Evolutionary conservation across 2,888 invertebrate species (phyloP).

Genomic region (Physocephala rufipes): DNA sequence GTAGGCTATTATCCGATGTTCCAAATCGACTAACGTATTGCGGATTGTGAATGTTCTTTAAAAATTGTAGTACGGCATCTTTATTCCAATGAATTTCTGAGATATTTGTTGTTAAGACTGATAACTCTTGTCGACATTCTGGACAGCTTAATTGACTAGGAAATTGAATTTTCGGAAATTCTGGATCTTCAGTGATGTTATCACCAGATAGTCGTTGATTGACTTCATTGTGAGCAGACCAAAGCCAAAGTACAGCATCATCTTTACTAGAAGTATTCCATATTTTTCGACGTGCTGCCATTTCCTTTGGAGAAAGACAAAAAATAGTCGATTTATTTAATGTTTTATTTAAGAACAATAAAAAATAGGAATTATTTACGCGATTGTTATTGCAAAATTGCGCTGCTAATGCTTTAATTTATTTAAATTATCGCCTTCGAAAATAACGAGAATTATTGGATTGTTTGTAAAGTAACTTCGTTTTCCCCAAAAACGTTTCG

Average conservation of each 20-base stretch:
- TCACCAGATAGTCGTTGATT: constrained; percentile 89
- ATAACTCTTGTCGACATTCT: constrained; percentile 70
- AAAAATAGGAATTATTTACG: no score
- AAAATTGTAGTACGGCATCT: constrained; percentile 57
- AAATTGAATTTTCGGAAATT: constrained; percentile 88
- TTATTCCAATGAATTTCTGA: constrained; percentile 59
- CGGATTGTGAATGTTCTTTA: constrained; percentile 61
- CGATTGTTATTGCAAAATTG: no score
- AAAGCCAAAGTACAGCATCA: constrained; percentile 89
- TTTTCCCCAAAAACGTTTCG: no score
- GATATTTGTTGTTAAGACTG: constrained; percentile 27
- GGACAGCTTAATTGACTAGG: constrained; percentile 77
- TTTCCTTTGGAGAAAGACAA: constrained; percentile 67
- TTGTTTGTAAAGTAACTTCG: no score
- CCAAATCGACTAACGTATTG: constrained; percentile 59
- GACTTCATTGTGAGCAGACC: constrained; percentile 93
- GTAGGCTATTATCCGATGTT: constrained; percentile 52
- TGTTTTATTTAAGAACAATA: no score
- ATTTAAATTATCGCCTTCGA: no score
- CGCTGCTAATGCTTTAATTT: no score
- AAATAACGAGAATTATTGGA: no score
- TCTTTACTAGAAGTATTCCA: constrained; percentile 76
- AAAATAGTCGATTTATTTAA: background rate
- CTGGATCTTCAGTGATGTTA: constrained; percentile 89
- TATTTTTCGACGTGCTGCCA: constrained; percentile 78